Evolutionary conservation across 2,113 vertebrate species (phyloP).

Genomic region (Reinhardtius hippoglossoides): DNA sequence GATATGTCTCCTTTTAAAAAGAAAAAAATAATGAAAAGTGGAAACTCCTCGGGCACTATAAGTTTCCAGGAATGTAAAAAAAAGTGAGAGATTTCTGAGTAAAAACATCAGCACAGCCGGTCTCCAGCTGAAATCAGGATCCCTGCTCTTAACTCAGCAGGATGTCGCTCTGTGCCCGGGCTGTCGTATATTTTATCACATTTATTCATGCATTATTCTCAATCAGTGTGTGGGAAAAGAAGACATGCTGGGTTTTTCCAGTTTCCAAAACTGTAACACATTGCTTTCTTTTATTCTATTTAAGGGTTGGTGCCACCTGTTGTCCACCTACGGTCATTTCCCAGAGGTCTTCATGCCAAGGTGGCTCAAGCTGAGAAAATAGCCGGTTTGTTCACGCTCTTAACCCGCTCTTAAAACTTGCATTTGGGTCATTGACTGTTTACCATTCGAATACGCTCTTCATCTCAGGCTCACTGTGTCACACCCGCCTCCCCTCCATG

Average conservation of each 20-base stretch:
- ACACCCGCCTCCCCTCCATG: background rate
- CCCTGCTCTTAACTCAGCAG: constrained; percentile 8
- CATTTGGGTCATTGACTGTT: background rate
- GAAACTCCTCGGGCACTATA: background rate
- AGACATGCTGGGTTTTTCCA: too few relatives aligned
- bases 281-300: too few relatives aligned
- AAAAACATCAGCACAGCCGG: background rate
- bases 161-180: background rate
- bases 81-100: constrained; percentile 18
- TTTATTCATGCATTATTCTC: constrained; percentile 6
- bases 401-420: background rate
- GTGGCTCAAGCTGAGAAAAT: background rate
- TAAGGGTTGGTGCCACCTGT: background rate
- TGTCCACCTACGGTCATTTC: background rate
- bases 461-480: background rate
- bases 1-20: constrained; percentile 8
- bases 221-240: background rate
- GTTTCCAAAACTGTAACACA: too few relatives aligned
- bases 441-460: background rate
- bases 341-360: background rate
- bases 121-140: constrained; percentile 1
- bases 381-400: background rate
- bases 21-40: background rate
- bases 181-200: background rate
- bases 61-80: constrained; percentile 18